Conservation (phyloP, 2,797 vertebrate species). For the Platyrinchus mystaceus region DNA sequence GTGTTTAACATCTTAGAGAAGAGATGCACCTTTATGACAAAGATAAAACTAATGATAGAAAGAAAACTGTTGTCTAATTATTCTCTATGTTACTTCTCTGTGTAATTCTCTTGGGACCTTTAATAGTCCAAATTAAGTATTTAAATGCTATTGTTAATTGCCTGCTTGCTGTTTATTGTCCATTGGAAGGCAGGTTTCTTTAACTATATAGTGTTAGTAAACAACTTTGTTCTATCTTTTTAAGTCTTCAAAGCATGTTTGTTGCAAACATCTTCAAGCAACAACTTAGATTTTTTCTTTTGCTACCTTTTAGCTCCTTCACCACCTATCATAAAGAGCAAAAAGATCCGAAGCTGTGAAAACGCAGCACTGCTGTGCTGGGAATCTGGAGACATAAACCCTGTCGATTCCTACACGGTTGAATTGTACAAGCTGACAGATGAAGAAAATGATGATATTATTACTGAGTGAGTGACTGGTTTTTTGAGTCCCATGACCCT, state of each 20-base stretch:
- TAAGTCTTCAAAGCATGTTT: neutral
- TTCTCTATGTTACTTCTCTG: neutral
- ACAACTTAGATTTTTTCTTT: constrained; percentile 1
- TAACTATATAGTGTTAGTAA: neutral
- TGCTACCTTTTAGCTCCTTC: constrained; percentile 81
- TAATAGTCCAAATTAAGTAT: neutral
- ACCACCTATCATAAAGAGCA: constrained; percentile 84
- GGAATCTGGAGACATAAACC: constrained; percentile 90
- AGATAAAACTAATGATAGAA: neutral
- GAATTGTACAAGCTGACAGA: constrained; percentile 82
- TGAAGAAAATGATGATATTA: constrained; percentile 41
- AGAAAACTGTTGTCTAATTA: neutral
- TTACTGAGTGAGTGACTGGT: constrained; percentile 84
- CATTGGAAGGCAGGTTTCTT: neutral
- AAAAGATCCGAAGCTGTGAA: constrained; percentile 84
- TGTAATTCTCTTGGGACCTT: neutral
- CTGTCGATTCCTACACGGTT: constrained; percentile 92
- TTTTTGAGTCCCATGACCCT: neutral
- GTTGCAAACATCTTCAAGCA: neutral
- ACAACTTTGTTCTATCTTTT: neutral
- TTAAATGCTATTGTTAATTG: neutral
- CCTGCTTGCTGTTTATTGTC: neutral
- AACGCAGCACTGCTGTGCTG: constrained; percentile 88
- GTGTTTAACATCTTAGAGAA: neutral
- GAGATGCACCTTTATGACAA: neutral